Percentiles rank a stretch among this genome's conserved stretches.
Evolutionary conservation across 1,140 invertebrate genomes (phyloP).

Genomic region (Anagrus nilaparvatae): DNA sequence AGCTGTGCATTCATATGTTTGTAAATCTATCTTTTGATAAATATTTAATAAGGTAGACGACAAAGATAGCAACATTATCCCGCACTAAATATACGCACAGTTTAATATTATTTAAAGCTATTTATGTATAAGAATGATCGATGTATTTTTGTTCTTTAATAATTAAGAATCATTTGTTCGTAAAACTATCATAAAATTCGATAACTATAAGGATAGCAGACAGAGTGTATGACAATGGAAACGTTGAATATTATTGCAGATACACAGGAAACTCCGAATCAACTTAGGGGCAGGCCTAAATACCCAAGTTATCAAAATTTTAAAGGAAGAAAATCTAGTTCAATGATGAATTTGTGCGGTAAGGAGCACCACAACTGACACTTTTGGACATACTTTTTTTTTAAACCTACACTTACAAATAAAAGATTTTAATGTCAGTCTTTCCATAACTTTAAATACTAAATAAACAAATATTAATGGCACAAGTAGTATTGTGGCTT

Average conservation of each 20-base stretch:
- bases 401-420: neutral
- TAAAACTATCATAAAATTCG: neutral
- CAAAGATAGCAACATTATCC: conserved; percentile 35
- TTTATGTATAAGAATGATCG: no score
- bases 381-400: conserved; percentile 36
- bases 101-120: no score
- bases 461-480: conserved; percentile 16
- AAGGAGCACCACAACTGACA: conserved; percentile 51
- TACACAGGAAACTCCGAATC: conserved; percentile 59
- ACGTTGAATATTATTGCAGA: conserved; percentile 48
- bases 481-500: conserved; percentile 35
- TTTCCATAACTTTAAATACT: conserved; percentile 11
- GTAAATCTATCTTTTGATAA: no score
- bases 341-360: conserved; percentile 89
- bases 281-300: conserved; percentile 68
- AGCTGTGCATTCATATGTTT: no score
- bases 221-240: conserved; percentile 41
- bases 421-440: no score
- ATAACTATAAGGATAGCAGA: neutral
- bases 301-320: conserved; percentile 75
- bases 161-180: no score
- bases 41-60: no score
- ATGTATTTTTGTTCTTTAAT: no score
- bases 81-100: conserved; percentile 36
- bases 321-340: conserved; percentile 83